Conservation (phyloP, 1,140 invertebrate genomes). For the Saccostrea cuccullata region DNA sequence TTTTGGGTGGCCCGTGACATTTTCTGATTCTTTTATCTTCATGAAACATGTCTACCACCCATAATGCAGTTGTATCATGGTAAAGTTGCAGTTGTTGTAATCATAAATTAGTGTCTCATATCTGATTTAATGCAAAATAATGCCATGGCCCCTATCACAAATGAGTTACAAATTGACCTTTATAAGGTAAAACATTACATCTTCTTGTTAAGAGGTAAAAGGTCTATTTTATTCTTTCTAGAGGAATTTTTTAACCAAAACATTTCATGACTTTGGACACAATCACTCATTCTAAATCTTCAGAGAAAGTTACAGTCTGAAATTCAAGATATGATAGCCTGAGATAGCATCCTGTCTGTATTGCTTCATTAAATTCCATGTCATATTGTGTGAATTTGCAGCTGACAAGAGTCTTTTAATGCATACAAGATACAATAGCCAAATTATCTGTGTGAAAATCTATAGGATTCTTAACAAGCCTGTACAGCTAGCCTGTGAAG, state of each 20-base stretch:
- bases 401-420: background rate
- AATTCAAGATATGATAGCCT: too few species aligned
- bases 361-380: background rate
- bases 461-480: background rate
- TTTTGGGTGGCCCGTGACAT: constrained; percentile 11
- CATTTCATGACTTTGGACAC: too few species aligned
- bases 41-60: constrained; percentile 19
- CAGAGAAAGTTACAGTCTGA: too few species aligned
- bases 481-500: background rate
- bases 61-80: background rate
- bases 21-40: constrained; percentile 9
- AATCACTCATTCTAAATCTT: too few species aligned
- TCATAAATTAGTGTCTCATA: background rate
- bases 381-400: background rate
- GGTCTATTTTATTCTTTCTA: too few species aligned
- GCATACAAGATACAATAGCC: background rate
- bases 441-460: background rate
- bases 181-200: background rate
- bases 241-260: too few species aligned
- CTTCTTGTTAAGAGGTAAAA: too few species aligned
- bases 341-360: background rate
- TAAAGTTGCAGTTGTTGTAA: background rate
- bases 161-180: background rate
- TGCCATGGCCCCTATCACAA: background rate
- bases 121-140: constrained; percentile 12